Base-by-base conservation (phyloP, 2,113 vertebrate genomes). In the Tychaedon coryphoeus region DNA sequence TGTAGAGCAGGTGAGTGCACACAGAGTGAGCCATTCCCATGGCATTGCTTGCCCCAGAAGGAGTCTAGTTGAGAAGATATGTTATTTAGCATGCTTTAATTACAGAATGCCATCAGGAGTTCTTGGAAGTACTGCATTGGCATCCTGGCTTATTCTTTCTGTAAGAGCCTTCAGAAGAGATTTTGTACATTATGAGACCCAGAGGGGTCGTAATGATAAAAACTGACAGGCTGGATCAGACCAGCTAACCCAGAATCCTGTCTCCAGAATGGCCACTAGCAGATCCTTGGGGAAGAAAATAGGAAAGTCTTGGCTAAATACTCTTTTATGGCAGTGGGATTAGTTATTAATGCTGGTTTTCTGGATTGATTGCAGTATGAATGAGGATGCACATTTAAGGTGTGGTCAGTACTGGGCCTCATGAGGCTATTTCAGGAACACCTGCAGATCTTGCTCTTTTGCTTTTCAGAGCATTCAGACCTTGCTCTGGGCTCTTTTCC, bases 1-100 rank as follows among this genome's bases (percentile, higher is more conserved):
- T 1, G 99, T 99, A 34, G 98, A 99, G 87, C 98, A 99, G 98
- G 99, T 99, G 94, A 98, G 98, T 80, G 83, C 45, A 20, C 54
- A 5, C 4, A 6, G 6, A 10, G 15, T 10, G 34, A 79, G 62
- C 57, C 19, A 24, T 70, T 71, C 36, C 16, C 4, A 0, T 8
- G 9, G 28, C 31, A 13, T 1, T 67, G 47, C 43, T 70, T 12
- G 5, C 57, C 42, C n/a, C 31, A 26, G 65, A 19, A 66, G 16
- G 45, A 34, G 8, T 82, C 65, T 57, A 3, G 13, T 7, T 57
- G 28, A 50, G 57, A 84, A 34, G 19, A 10, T 8, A 6, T 24
- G 38, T 61, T 57, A n/a, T 72, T 92, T 62, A 53, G 70, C 43
- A 13, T 29, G 42, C 62, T 53, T 88, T 79, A 36, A 71, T 93